Evolutionary conservation across 2,888 invertebrate species (phyloP).

Genomic region (Drosophila falleni): DNA sequence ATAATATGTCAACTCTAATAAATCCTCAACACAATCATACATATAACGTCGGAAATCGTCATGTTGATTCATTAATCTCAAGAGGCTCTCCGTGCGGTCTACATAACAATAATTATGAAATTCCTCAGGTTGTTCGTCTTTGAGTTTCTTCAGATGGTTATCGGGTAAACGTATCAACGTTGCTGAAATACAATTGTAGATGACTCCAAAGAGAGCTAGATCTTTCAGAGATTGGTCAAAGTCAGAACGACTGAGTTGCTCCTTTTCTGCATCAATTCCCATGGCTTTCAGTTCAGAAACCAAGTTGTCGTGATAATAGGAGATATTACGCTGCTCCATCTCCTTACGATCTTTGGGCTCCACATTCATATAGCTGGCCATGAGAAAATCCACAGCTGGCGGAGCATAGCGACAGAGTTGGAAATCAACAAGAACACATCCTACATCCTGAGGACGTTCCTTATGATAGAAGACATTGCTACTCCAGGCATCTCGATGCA

Average conservation of each 20-base stretch:
- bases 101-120: conserved; percentile 84
- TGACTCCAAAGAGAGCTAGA: conserved; percentile 83
- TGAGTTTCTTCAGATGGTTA: conserved; percentile 81
- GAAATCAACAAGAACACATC: conserved; percentile 83
- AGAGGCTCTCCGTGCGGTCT: conserved; percentile 68
- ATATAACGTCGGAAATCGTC: conserved; percentile 64
- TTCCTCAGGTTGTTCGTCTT: conserved; percentile 76
- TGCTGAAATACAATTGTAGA: conserved; percentile 83
- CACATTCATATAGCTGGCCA: conserved; percentile 80
- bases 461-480: conserved; percentile 83
- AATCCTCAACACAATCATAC: conserved; percentile 74
- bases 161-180: conserved; percentile 81
- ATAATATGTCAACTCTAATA: conserved; percentile 70
- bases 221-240: conserved; percentile 83
- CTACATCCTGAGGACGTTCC: conserved; percentile 37
- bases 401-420: conserved; percentile 83
- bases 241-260: conserved; percentile 76
- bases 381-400: conserved; percentile 82
- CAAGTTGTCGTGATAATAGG: conserved; percentile 74
- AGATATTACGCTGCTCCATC: conserved; percentile 50
- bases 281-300: conserved; percentile 72
- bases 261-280: conserved; percentile 67
- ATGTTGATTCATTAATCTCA: conserved; percentile 63
- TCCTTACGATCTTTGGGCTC: conserved; percentile 55
- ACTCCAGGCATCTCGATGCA: conserved; percentile 85